Evolutionary conservation across 2,888 invertebrate species (phyloP), one percentile per base, ranked within the genome.

Genomic region (Watsonalla cultraria): DNA sequence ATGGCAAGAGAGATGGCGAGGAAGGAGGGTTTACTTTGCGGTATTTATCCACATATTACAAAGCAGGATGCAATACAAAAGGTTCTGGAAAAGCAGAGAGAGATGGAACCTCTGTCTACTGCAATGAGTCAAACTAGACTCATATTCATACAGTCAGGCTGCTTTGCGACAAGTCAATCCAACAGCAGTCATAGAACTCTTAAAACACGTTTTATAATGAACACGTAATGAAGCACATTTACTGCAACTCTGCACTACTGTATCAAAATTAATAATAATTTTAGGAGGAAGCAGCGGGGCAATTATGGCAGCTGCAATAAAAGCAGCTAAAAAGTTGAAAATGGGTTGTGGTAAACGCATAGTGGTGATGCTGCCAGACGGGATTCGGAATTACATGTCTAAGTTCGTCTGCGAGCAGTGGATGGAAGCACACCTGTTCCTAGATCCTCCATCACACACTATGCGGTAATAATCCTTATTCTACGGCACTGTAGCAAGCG

Each of bases 371-470:
- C 83, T 98, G 39, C 96, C 98, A 0, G 99, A 99, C 80, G 95
- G 97, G 51, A 95, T 99, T 58, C 92, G 98, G 57, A 99, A 99
- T 84, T 99, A 99, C 78, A 95, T 99, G 95, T 96, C 97, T 0
- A 98, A 98, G 82, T 97, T 97, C 79, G 93, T 97, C 9, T 94
- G 94, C 52, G 97, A 98, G 79, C 94, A 95, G 64, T 98, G 98
- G 98, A 96, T 98, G 97, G 94, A 94, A 60, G 67, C 67, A 11
- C 65, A 65, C 34, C 58, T 58, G 35, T 68, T 69, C 47, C 84
- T 66, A 83, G 63, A 69, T 9, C 70, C 72, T 5, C 70, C 73
- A 6, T n/a, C 62, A 46, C 64, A 74, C 42, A 60, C 67, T 11
- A 68, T 76, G 65, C 68, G 57, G 76, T 78, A 64, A 46, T 52